Evolutionary conservation across 2,797 vertebrate species (phyloP).

Genomic region (Cetoscarus ocellatus): DNA sequence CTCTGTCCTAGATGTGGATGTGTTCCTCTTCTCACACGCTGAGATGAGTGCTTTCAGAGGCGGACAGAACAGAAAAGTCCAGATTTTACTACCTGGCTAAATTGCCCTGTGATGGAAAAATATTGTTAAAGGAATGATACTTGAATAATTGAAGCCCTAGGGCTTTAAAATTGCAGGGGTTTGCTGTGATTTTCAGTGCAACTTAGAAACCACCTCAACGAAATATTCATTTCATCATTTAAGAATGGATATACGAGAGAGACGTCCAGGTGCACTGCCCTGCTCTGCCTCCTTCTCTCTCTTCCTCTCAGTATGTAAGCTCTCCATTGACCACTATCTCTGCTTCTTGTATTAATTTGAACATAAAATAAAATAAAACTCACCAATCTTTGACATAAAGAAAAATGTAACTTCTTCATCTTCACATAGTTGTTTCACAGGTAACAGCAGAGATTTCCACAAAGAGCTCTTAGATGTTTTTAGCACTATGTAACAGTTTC

Average conservation of each 20-base stretch:
- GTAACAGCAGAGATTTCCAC: no score
- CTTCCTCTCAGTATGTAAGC: background rate
- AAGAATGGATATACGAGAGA: slow-evolving; percentile 66
- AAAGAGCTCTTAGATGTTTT: no score
- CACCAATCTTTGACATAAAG: background rate
- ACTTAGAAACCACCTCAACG: slow-evolving; percentile 70
- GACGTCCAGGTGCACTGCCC: slow-evolving; percentile 37
- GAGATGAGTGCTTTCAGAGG: slow-evolving; percentile 79
- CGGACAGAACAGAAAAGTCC: slow-evolving; percentile 62
- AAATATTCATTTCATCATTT: slow-evolving; percentile 84
- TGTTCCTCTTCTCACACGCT: slow-evolving; percentile 74
- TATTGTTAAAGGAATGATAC: slow-evolving; percentile 83
- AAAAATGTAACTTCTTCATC: no score
- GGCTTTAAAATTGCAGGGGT: slow-evolving; percentile 83
- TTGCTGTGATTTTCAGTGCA: slow-evolving; percentile 75
- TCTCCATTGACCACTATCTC: background rate
- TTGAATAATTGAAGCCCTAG: slow-evolving; percentile 85
- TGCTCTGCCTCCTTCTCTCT: slow-evolving; percentile 17
- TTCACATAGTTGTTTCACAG: no score
- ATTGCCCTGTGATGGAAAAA: slow-evolving; percentile 87
- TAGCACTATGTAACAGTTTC: no score
- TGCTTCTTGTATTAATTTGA: background rate
- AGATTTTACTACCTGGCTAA: slow-evolving; percentile 77
- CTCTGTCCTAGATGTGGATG: slow-evolving; percentile 73
- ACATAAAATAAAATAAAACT: slow-evolving; percentile 18